phyloP scores from a whole-genome alignment of 1,140 invertebrate species.

The Elymnias hypermnestra region DNA sequence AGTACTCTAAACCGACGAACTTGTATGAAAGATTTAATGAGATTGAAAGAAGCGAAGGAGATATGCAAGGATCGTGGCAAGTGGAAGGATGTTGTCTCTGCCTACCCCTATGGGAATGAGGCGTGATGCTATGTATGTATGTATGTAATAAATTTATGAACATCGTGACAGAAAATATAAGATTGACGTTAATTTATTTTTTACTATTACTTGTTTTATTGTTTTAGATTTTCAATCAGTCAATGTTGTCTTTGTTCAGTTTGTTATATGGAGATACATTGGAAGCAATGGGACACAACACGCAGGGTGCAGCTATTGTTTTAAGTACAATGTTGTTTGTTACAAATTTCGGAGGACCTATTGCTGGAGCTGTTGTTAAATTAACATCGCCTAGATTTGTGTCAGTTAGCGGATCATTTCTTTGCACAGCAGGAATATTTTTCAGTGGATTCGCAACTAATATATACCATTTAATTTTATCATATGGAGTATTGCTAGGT shows the following conservation, averaged over 20 bases:
- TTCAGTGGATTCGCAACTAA: constrained; percentile 79
- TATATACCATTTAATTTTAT: constrained; percentile 79
- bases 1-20: too few species aligned
- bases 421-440: constrained; percentile 79
- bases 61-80: too few species aligned
- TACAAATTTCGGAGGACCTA: constrained; percentile 82
- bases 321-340: constrained; percentile 81
- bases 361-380: constrained; percentile 81
- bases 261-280: constrained; percentile 82
- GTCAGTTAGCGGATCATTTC: constrained; percentile 77
- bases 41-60: too few species aligned
- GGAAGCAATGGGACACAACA: constrained; percentile 78
- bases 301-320: constrained; percentile 82
- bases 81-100: too few species aligned
- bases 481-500: constrained; percentile 83
- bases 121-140: too few species aligned
- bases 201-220: too few species aligned
- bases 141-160: too few species aligned
- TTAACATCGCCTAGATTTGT: constrained; percentile 80
- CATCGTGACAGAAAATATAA: too few species aligned
- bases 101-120: too few species aligned
- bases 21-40: too few species aligned
- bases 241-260: constrained; percentile 83
- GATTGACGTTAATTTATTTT: too few species aligned
- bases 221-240: constrained; percentile 83